Evolutionary conservation across 2,797 vertebrate genomes (phyloP).

Genomic region (Lerista edwardsae): DNA sequence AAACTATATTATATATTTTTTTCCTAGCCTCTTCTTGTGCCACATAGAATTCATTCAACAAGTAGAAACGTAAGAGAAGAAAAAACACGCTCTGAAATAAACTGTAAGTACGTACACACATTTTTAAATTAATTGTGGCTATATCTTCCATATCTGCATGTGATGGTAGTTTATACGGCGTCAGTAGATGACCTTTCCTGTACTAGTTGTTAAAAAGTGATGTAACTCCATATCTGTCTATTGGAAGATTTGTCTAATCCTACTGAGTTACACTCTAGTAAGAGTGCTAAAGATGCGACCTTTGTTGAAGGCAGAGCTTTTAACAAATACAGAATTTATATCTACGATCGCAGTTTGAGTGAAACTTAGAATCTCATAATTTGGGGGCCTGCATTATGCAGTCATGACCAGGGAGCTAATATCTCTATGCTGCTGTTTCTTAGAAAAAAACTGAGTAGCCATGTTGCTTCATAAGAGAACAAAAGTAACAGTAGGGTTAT

Average conservation of each 20-base stretch:
- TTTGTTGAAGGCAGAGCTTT: background rate
- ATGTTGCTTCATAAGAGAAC: no score
- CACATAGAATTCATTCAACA: conserved; percentile 94
- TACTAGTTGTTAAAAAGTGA: background rate
- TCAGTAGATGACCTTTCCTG: background rate
- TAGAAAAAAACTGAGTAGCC: no score
- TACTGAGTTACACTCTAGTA: background rate
- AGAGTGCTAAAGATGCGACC: background rate
- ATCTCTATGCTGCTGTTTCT: no score
- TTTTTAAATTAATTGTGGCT: background rate
- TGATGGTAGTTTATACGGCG: background rate
- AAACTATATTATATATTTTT: conserved; percentile 34
- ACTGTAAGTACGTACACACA: conserved; percentile 84
- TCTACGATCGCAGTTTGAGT: no score
- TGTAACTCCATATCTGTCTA: background rate
- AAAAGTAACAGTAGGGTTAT: no score
- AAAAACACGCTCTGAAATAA: conserved; percentile 96
- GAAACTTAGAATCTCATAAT: no score
- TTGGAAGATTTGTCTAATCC: background rate
- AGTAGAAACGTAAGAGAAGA: conserved; percentile 94
- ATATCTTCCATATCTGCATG: background rate
- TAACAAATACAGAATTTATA: no score
- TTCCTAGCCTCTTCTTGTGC: conserved; percentile 90
- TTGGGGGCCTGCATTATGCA: no score
- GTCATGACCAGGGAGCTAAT: no score